Evolutionary conservation across 2,113 vertebrate species (phyloP), one percentile per base, ranked within the genome.

Genomic region (Myotis brandtii): DNA sequence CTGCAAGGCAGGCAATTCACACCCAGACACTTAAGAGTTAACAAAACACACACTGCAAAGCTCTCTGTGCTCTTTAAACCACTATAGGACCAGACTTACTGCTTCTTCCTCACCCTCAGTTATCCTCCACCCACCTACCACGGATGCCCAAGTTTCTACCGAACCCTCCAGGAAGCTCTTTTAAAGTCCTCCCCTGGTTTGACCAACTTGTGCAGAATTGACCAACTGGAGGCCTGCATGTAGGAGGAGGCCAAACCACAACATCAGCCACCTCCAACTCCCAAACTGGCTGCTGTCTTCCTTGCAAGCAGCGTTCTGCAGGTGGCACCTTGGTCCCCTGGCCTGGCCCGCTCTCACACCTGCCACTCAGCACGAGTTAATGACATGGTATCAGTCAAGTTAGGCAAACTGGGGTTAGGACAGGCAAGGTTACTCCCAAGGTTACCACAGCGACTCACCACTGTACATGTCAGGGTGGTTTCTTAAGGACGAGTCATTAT

Each of bases 401-500:
- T 98, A 99, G 98, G 97, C 76, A 89, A 93, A 92, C 30, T 37
- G 93, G 95, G 94, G 96, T 98, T 98, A 98, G 96, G 93, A 77
- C 10, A 91, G 82, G 87, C 85, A 95, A 93, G 91, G 98, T 95
- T 96, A 96, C 90, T 97, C 92, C 97, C 97, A 92, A 98, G 98
- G 97, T 93, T 54, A 94, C 97, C 95, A 93, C 82, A 14, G 96
- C 94, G 85, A 99, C 99, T 99, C 99, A 99, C 99, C 99, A 99
- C 99, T 98, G 91, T 99, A 99, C 97, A 98, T 98, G 98, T 98
- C 99, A 99, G 99, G 99, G 98, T 98, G 97, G 98, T 99, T 99
- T 99, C 99, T 96, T 98, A 99, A 99, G 89, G 98, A 99, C 98
- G 98, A 98, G 97, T 99, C 99, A 97, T 99, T 99, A 99, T 98